These are phyloP conservation scores for Microhierax caerulescens DNA, from an alignment of 2,797 vertebrate genomes.

Conservation along the genomic window DNA sequence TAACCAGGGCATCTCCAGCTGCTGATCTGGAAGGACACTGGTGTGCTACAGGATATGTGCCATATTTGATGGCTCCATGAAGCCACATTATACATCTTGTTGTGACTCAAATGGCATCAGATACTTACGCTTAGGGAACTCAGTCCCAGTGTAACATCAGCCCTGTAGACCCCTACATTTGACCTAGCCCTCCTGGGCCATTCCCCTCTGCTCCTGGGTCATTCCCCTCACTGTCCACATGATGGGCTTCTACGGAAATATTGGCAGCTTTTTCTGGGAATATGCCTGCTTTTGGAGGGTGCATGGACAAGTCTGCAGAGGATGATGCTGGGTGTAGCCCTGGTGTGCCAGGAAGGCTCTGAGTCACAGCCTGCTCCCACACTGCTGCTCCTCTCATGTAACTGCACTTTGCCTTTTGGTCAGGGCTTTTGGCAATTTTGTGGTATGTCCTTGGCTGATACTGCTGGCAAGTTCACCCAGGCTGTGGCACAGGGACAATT, in stretches of 20 bases:
- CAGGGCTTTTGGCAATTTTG: background rate
- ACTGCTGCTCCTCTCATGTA: background rate
- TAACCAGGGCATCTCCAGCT: background rate
- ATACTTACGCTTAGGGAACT: background rate
- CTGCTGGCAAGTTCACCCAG: background rate
- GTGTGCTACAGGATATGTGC: background rate
- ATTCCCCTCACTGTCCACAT: background rate
- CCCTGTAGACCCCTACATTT: background rate
- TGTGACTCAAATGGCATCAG: background rate
- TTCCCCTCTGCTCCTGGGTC: background rate
- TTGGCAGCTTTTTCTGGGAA: background rate
- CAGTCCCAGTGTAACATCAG: background rate
- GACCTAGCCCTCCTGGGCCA: background rate
- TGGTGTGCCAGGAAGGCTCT: background rate
- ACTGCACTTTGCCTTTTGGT: background rate
- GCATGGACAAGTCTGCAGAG: fast-evolving
- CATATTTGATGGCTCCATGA: background rate
- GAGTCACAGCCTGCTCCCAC: background rate
- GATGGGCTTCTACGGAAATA: background rate
- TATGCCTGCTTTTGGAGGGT: background rate
- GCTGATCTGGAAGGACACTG: background rate
- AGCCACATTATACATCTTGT: background rate
- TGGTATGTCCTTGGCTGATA: background rate
- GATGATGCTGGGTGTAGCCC: background rate
- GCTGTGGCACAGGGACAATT: background rate